A percentile compares a stretch with the other conserved stretches of the same genome.
phyloP scores from a whole-genome alignment of 2,888 invertebrate genomes.

The Microchrysa polita region DNA sequence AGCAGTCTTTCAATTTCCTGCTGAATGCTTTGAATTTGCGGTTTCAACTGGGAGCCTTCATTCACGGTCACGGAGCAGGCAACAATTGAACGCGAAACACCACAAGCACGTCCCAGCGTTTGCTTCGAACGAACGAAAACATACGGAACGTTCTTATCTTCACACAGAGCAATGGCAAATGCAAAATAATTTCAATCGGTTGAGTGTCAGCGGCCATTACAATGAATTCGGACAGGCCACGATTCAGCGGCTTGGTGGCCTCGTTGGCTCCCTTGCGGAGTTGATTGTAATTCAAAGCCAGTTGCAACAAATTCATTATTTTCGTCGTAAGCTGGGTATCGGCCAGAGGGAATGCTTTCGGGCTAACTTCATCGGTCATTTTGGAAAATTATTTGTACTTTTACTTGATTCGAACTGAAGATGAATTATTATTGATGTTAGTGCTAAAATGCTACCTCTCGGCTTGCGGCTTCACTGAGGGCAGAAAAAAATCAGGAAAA shows the following conservation, averaged over 20 bases:
- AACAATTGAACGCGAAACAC: constrained; percentile 95
- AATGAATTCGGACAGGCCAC: constrained; percentile 96
- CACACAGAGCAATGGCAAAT: constrained; percentile 98
- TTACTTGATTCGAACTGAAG: constrained; percentile 39
- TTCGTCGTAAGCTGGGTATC: constrained; percentile 92
- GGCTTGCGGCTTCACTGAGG: constrained; percentile 64
- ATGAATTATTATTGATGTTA: constrained; percentile 23
- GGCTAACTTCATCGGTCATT: constrained; percentile 82
- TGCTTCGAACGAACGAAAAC: constrained; percentile 97
- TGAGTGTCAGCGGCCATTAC: constrained; percentile 99
- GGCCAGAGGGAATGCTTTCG: constrained; percentile 97
- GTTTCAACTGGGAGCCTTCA: constrained; percentile 96
- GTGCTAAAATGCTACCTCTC: constrained; percentile 58
- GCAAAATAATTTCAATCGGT: constrained; percentile 95
- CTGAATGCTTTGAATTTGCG: constrained; percentile 91
- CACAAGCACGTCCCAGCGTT: constrained; percentile 96
- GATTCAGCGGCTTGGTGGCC: constrained; percentile 95
- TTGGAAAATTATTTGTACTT: not conserved
- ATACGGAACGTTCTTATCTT: constrained; percentile 98
- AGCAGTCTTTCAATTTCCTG: constrained; percentile 96
- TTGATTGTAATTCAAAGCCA: constrained; percentile 96
- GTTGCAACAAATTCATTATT: constrained; percentile 94
- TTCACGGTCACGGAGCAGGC: constrained; percentile 95
- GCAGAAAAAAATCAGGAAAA: not conserved
- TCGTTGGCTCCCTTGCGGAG: constrained; percentile 99